Evolutionary conservation across 2,888 invertebrate species (phyloP), one percentile per base, ranked within the genome.

Genomic region (Macroteleia sp.): DNA sequence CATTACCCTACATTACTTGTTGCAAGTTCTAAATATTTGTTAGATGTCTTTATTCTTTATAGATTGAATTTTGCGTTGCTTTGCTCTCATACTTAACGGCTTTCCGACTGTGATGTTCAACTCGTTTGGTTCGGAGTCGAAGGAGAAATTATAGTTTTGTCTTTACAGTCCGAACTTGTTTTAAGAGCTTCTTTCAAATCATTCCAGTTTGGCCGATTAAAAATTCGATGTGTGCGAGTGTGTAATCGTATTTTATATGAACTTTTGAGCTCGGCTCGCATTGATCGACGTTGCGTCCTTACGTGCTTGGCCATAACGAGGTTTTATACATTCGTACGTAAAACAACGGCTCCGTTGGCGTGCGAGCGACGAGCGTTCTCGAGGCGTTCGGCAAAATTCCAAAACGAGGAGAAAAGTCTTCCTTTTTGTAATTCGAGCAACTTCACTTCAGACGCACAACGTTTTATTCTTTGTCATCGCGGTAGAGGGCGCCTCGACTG

Each of bases 261-360:
- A 39, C 32, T 70, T 19, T 62, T 44, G 61, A 77, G 69, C 77
- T 77, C 77, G 77, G 77, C 77, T 77, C 66, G n/a, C n/a, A n/a
- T n/a, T n/a, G 81, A 82, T 71, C 73, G 82, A 82, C 83, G 80
- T 82, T 82, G 82, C 83, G 82, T 83, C 83, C 85, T 85, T 85
- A 84, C 83, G 82, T 83, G 81, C 85, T 86, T 87, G 88, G 87
- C 83, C 85, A 83, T 88, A 88, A 87, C 82, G 85, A 89, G 85
- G 87, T 91, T 91, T 91, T 91, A 90, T 91, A 91, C 91, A 91
- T 91, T 91, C n/a, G n/a, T 91, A 91, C 86, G 83, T 89, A 89
- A 88, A 57, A 32, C 25, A 17, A 56, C 59, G 59, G 70, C 16
- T 57, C 41, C n/a, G n/a, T n/a, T n/a, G n/a, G 52, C n/a, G n/a